These are phyloP conservation scores for Cheirogaleus major DNA, from an alignment of 2,797 vertebrate genomes.

Conservation along the genomic window DNA sequence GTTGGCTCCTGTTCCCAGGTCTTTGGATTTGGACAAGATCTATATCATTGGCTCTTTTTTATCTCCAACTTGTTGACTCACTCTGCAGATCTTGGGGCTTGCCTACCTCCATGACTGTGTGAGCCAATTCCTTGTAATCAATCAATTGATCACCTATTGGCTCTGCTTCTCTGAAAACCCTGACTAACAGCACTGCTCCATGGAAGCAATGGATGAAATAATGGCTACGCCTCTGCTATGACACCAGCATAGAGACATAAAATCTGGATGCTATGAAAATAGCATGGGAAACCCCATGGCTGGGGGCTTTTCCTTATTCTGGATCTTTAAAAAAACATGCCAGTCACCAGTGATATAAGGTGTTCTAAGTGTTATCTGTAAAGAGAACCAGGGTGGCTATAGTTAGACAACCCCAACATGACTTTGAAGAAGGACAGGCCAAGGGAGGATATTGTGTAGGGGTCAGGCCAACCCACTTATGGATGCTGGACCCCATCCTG, in stretches of 20 bases:
- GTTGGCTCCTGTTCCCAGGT: neutral
- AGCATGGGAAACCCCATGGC: accelerated
- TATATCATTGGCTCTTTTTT: neutral
- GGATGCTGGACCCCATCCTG: accelerated
- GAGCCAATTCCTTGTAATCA: neutral
- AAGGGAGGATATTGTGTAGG: neutral
- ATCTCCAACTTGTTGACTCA: neutral
- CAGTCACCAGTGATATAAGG: neutral
- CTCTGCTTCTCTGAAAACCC: neutral
- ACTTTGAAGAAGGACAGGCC: neutral
- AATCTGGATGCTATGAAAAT: neutral
- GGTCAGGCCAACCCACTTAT: neutral
- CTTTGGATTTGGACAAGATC: neutral
- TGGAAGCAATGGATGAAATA: neutral
- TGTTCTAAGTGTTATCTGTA: neutral
- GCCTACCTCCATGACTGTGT: neutral
- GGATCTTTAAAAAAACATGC: neutral
- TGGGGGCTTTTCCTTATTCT: neutral
- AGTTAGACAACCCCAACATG: accelerated
- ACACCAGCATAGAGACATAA: neutral
- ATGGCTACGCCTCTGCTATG: accelerated
- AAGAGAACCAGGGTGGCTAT: neutral
- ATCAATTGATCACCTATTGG: neutral
- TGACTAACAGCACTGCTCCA: neutral
- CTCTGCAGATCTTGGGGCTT: neutral